phyloP scores from a whole-genome alignment of 2,888 invertebrate species.

The Tineola bisselliella region DNA sequence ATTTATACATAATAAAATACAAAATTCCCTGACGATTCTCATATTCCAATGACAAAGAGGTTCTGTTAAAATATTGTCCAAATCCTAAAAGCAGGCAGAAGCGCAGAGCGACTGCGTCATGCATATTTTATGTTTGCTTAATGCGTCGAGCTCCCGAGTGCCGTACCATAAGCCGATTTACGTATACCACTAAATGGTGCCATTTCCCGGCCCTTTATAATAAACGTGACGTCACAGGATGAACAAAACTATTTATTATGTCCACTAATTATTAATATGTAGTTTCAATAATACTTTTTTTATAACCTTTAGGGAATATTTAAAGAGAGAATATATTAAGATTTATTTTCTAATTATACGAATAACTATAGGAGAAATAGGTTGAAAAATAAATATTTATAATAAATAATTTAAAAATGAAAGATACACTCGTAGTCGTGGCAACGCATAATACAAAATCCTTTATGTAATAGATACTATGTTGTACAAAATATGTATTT shows the following conservation, averaged over 20 bases:
- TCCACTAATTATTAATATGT: not conserved
- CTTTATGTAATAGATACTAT: no score
- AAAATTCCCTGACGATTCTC: not conserved
- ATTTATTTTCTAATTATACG: no score
- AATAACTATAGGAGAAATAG: no score
- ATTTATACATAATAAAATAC: not conserved
- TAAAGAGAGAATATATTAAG: no score
- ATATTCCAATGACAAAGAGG: not conserved
- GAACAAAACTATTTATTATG: not conserved
- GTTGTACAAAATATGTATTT: no score
- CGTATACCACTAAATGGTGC: conserved; percentile 15
- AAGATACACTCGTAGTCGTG: no score
- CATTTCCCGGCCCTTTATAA: conserved; percentile 8
- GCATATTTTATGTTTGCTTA: conserved; percentile 17
- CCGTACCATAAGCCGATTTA: conserved; percentile 17
- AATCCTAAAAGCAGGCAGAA: conserved; percentile 11
- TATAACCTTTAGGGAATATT: no score
- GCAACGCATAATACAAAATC: no score
- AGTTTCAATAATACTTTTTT: no score
- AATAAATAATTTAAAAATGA: no score
- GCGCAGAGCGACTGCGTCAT: conserved; percentile 12
- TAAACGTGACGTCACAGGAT: conserved; percentile 4
- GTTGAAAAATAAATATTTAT: no score
- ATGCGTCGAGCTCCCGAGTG: conserved; percentile 13
- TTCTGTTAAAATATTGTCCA: conserved; percentile 3